These are phyloP conservation scores for Clarias platycephalus DNA, from an alignment of 2,797 vertebrate species.

Conservation along the genomic window DNA sequence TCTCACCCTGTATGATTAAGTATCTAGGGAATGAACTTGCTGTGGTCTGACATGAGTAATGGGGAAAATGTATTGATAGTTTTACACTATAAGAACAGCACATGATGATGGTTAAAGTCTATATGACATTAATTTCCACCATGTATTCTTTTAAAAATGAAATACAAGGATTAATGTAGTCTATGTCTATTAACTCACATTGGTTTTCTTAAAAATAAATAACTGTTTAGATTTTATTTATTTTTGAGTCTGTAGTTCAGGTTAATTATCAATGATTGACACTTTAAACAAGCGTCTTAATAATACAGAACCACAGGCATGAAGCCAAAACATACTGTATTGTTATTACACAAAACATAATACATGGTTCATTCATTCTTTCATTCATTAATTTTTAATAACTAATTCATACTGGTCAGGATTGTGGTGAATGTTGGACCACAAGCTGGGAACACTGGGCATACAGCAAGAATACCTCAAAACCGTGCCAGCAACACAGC, in stretches of 20 bases:
- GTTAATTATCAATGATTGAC: neutral
- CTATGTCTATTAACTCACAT: too few species aligned
- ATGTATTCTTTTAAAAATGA: neutral
- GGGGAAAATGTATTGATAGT: neutral
- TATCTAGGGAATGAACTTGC: neutral
- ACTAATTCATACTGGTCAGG: neutral
- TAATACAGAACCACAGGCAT: neutral
- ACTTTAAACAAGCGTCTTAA: neutral
- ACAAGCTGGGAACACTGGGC: neutral
- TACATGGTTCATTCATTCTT: neutral
- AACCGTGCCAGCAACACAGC: neutral
- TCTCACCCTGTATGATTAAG: too few species aligned
- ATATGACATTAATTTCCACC: neutral
- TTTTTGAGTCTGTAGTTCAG: neutral
- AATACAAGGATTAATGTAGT: neutral
- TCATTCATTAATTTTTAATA: neutral
- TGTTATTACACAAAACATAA: neutral
- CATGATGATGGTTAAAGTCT: neutral
- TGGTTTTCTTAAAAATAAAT: neutral
- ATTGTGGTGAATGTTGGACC: neutral
- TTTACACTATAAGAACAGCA: neutral
- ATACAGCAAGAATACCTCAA: neutral
- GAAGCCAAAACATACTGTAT: neutral
- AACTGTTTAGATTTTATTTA: too few species aligned
- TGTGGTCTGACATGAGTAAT: neutral